These are phyloP conservation scores for Gonioctena quinquepunctata DNA, from an alignment of 1,140 invertebrate genomes.

Conservation along the genomic window DNA sequence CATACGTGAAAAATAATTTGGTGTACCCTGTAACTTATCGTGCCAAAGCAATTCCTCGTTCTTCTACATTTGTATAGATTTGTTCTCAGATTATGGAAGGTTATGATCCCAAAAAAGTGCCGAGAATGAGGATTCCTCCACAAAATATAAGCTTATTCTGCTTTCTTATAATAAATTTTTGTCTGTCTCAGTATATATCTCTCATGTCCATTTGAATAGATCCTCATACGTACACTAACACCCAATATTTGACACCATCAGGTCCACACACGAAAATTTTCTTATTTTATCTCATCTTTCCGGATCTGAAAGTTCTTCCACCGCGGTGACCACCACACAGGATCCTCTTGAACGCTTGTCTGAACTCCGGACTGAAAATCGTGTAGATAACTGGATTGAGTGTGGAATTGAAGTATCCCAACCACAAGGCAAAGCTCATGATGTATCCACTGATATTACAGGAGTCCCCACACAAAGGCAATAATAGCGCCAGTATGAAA, in stretches of 20 bases:
- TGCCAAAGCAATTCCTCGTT: no score
- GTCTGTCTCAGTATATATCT: no score
- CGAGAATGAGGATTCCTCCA: no score
- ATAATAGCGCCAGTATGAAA: constrained; percentile 85
- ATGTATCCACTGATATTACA: constrained; percentile 77
- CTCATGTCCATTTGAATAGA: no score
- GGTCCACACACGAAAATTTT: constrained; percentile 14
- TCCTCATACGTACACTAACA: neutral
- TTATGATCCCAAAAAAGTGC: no score
- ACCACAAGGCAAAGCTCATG: constrained; percentile 83
- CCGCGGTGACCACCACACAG: constrained; percentile 73
- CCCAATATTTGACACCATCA: neutral
- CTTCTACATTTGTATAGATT: no score
- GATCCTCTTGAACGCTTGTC: constrained; percentile 89
- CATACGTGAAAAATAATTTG: no score
- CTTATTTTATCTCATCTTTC: constrained; percentile 49
- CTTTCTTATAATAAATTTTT: no score
- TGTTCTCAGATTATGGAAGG: no score
- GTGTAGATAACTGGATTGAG: constrained; percentile 95
- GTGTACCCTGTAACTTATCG: no score
- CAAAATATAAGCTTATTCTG: no score
- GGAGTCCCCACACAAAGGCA: constrained; percentile 75
- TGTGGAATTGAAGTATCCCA: constrained; percentile 93
- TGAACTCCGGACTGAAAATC: constrained; percentile 92
- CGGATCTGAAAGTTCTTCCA: constrained; percentile 47